Base-by-base conservation (phyloP, 1,140 invertebrate genomes). In the Archivesica marissinica region DNA sequence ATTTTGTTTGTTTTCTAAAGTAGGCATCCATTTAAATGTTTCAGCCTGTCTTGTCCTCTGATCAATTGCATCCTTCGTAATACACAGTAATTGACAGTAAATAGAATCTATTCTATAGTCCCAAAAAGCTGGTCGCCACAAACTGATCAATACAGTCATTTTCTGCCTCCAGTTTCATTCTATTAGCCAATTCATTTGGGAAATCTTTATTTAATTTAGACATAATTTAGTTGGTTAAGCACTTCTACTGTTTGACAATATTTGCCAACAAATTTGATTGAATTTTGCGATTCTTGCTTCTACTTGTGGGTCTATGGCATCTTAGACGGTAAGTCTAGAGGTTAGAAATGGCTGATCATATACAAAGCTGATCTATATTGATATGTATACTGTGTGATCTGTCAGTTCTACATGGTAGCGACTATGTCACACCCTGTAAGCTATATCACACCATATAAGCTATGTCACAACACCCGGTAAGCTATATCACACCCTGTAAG, bases 191-290 rank as follows among this genome's bases (percentile, higher is more conserved):
- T 50, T 23, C 72, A 47, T 50, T 76, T 76, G 72, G 72, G 72
- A 76, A 76, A 76, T 76, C 72, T 23, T 76, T 76, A 76, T 54
- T 76, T 52, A 38, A 76, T 76, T 76, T 76, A 76, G 41, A 54
- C 41, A 50, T 54, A 54, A 76, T 35, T 54, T 50, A 76, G 33
- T 76, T 76, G 72, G 33, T 76, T 76, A 76, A 52, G 72, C 56
- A 11, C 44, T 76, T 0, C 15, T 35, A n/a, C 72, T 20, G 25
- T 76, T 76, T 35, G 41, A 38, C 50, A 52, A 33, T 54, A 50
- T 76, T 52, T 76, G 39, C 39, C n/a, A 7, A 72, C 28, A 72
- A 72, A 72, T 72, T 72, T 15, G 44, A 38, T 72, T 72, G 47
- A 50, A 13, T 50, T n/a, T 13, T n/a, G n/a, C n/a, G n/a, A n/a